Percentiles rank a stretch among this genome's conserved stretches.
phyloP scores from a whole-genome alignment of 30 jellyfish, hydroid and myxozoan species.

The Aurelia aurita region DNA sequence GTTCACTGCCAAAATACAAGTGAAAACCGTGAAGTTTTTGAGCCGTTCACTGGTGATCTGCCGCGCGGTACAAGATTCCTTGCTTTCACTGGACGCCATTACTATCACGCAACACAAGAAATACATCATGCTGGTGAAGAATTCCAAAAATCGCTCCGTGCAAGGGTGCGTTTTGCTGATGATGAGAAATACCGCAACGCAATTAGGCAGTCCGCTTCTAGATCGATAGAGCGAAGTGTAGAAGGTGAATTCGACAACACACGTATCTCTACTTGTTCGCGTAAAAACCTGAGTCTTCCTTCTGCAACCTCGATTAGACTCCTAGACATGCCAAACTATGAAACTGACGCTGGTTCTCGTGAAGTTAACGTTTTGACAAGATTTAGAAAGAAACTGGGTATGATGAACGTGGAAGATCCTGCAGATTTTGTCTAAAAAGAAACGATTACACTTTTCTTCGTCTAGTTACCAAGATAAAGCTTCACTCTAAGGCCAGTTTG shows the following conservation, averaged over 20 bases:
- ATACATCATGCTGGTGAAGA: conserved; percentile 36
- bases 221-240: conserved; percentile 64
- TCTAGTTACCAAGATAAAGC: no score
- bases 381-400: no score
- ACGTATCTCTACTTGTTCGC: no score
- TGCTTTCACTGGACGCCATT: conserved; percentile 63
- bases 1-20: conserved; percentile 62
- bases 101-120: conserved; percentile 62
- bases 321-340: no score
- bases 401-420: no score
- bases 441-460: no score
- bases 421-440: no score
- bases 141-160: conserved; percentile 13
- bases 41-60: conserved; percentile 37
- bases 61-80: conserved; percentile 55
- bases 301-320: no score
- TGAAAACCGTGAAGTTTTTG: conserved; percentile 62
- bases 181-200: conserved; percentile 68
- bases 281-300: no score
- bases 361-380: no score
- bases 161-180: conserved; percentile 57
- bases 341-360: no score
- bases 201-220: conserved; percentile 57
- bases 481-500: no score
- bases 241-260: conserved; percentile 28